Evolutionary conservation across 2,888 invertebrate species (phyloP).

Genomic region (Plebejus melissa): DNA sequence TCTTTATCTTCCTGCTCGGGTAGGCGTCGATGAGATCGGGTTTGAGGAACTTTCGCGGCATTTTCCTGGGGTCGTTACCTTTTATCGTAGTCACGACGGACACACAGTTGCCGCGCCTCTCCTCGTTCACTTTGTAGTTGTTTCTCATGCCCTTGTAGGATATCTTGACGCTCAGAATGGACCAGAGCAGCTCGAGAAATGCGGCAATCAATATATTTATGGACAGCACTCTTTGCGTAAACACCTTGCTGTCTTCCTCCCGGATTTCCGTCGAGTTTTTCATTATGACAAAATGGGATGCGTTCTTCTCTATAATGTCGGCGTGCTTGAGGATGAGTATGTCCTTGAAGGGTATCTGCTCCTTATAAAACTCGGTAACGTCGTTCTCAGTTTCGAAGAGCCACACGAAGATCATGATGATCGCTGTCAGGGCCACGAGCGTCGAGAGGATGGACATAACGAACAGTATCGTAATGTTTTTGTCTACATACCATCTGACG

Average conservation of each 20-base stretch:
- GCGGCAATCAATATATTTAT: slow-evolving; percentile 81
- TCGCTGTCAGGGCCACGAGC: slow-evolving; percentile 65
- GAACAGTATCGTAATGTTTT: slow-evolving; percentile 82
- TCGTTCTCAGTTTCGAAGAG: slow-evolving; percentile 61
- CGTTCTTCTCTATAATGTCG: slow-evolving; percentile 57
- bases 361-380: slow-evolving; percentile 63
- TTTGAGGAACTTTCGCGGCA: slow-evolving; percentile 61
- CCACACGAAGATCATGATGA: slow-evolving; percentile 64
- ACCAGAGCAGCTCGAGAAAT: slow-evolving; percentile 80
- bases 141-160: slow-evolving; percentile 81
- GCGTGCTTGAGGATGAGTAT: slow-evolving; percentile 58
- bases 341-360: slow-evolving; percentile 62
- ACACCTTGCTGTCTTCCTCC: slow-evolving; percentile 50
- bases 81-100: slow-evolving; percentile 78
- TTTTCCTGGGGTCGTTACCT: slow-evolving; percentile 67
- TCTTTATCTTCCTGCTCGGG: slow-evolving; percentile 74
- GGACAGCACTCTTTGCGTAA: slow-evolving; percentile 71
- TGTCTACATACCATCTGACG: slow-evolving; percentile 82
- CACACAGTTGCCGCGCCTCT: slow-evolving; percentile 70
- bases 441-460: slow-evolving; percentile 76
- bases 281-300: slow-evolving; percentile 62
- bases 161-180: slow-evolving; percentile 78
- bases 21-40: slow-evolving; percentile 77
- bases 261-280: slow-evolving; percentile 45
- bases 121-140: slow-evolving; percentile 76